These are phyloP conservation scores for Cyphomyrus discorhynchus DNA, from an alignment of 2,113 vertebrate genomes.

Conservation along the genomic window DNA sequence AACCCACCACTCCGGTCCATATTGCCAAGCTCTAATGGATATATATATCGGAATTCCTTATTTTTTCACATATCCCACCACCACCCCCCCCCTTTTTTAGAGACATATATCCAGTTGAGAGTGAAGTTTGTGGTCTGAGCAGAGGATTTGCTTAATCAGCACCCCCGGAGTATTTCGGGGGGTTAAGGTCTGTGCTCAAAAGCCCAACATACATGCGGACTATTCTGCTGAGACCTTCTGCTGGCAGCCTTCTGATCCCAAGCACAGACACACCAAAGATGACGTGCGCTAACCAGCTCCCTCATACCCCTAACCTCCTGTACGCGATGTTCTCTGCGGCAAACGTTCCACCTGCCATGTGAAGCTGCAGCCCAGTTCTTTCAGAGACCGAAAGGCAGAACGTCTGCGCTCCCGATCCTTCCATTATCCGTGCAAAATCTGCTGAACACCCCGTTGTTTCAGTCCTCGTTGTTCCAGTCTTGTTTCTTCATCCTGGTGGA, in stretches of 20 bases:
- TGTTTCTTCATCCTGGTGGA: slow-evolving; percentile 85
- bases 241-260: not conserved
- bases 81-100: not conserved
- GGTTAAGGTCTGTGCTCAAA: not conserved
- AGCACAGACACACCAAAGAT: not conserved
- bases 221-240: not conserved
- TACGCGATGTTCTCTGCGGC: not conserved
- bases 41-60: not conserved
- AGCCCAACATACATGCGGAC: not conserved
- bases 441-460: not conserved
- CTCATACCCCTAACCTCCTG: not conserved
- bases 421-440: not conserved
- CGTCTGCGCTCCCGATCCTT: not conserved
- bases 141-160: not conserved
- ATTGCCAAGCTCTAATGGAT: no score
- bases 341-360: not conserved
- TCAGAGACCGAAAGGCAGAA: not conserved
- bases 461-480: no score
- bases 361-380: not conserved
- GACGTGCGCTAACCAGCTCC: not conserved
- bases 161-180: not conserved
- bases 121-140: not conserved
- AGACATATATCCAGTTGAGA: not conserved
- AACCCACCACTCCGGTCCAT: no score
- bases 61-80: not conserved